Evolutionary conservation across 2,888 invertebrate genomes (phyloP).

Genomic region (Ptychoptera contaminata): DNA sequence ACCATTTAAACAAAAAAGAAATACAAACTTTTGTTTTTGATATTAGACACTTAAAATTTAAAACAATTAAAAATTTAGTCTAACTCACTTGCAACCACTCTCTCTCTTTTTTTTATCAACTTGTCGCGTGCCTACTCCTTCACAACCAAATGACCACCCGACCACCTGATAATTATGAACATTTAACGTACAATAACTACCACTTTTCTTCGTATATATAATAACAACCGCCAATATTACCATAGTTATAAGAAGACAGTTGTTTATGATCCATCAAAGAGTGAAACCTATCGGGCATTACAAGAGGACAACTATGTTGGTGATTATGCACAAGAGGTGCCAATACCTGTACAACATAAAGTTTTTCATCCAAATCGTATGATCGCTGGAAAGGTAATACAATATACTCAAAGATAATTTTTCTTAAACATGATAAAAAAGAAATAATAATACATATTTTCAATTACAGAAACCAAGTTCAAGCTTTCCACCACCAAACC

Average conservation of each 20-base stretch:
- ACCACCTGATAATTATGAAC: no score
- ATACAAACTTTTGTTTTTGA: no score
- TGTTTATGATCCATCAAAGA: constrained; percentile 75
- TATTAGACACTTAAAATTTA: no score
- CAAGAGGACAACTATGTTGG: constrained; percentile 53
- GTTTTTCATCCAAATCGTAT: constrained; percentile 47
- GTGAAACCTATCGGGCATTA: constrained; percentile 74
- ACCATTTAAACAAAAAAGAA: no score
- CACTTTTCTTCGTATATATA: constrained; percentile 1
- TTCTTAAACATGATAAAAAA: no score
- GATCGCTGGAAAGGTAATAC: constrained; percentile 39
- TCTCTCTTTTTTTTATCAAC: no score
- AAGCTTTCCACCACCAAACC: constrained; percentile 26
- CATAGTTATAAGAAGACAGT: constrained; percentile 48
- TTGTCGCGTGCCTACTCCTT: no score
- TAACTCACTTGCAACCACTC: no score
- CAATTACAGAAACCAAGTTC: constrained; percentile 16
- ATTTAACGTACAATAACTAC: neutral
- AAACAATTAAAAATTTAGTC: no score
- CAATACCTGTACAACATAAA: constrained; percentile 54
- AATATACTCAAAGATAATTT: no score
- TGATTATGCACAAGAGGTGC: constrained; percentile 49
- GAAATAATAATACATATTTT: no score
- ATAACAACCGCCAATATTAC: constrained; percentile 1
- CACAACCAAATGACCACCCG: no score